Conservation (phyloP, 1,140 invertebrate species). For the Luehdorfia chinensis region DNA sequence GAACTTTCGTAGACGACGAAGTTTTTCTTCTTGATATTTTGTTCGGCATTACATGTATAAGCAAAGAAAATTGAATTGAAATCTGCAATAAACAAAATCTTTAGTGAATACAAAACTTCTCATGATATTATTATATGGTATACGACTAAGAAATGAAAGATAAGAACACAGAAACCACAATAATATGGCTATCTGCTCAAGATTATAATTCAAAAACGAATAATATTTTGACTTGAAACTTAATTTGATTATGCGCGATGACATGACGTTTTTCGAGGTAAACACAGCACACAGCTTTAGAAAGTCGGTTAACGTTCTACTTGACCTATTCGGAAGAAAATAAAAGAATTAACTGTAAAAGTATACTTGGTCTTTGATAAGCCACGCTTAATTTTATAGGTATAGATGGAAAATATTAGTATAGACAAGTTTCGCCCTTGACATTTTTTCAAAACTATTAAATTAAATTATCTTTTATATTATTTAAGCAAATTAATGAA, state of each 20-base stretch:
- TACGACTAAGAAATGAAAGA: not conserved
- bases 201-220: conserved; percentile 12
- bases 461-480: no score
- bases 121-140: not conserved
- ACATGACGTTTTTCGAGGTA: conserved; percentile 12
- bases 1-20: no score
- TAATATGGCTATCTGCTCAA: conserved; percentile 10
- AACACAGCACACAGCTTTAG: conserved; percentile 15
- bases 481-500: no score
- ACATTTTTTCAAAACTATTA: no score
- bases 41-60: no score
- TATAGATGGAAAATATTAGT: no score
- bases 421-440: no score
- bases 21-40: no score
- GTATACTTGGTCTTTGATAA: conserved; percentile 5
- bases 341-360: conserved; percentile 16
- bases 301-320: conserved; percentile 16
- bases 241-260: conserved; percentile 17
- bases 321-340: conserved; percentile 14
- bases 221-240: conserved; percentile 13
- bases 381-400: not conserved
- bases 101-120: no score
- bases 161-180: not conserved
- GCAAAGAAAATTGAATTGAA: no score
- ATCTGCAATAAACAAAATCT: no score